Base-by-base conservation (phyloP, 2,113 vertebrate genomes). In the Drymodes brunneopygia region DNA sequence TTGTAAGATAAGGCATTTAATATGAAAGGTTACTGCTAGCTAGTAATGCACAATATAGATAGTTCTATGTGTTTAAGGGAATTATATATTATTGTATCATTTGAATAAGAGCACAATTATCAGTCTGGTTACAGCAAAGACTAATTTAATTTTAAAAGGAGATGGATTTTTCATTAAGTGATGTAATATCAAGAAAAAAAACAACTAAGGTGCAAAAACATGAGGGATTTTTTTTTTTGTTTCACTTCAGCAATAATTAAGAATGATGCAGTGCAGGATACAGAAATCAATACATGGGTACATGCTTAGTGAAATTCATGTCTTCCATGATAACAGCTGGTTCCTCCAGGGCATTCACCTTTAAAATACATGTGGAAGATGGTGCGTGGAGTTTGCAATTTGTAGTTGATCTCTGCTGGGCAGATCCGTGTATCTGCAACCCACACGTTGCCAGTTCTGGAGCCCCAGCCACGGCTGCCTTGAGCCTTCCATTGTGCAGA, bases 401-500 rank as follows among this genome's bases (percentile, higher is more conserved):
- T 51, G 48, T 38, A 62, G 50, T 5, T 81, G 58, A 61, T 42
- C 58, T 90, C 50, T 42, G 50, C 81, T 1, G 3, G 74, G 51
- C 79, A 90, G 86, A 78, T 27, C n/a, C 0, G 0, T 22, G 12
- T 69, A 83, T 69, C 82, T 92, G 62, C 0, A 0, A 75, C 57
- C 50, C 17, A 28, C 4, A 29, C 2, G 4, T 10, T 85, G 60
- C 74, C 74, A 73, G 40, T 42, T 69, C 62, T 66, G 56, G 25
- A 88, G 67, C 86, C 72, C 40, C 74, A 60, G 81, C 22, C 56
- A 44, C 35, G 24, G 75, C 66, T 86, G 92, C 88, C 53, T 88
- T 96, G 67, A 61, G 67, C 90, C 92, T 93, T 88, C 78, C 56
- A 78, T 73, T 81, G 81, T 83, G 64, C 79, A 88, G 71, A 90